Evolutionary conservation across 2,888 invertebrate genomes (phyloP).

Genomic region (Drosophila bunnanda): DNA sequence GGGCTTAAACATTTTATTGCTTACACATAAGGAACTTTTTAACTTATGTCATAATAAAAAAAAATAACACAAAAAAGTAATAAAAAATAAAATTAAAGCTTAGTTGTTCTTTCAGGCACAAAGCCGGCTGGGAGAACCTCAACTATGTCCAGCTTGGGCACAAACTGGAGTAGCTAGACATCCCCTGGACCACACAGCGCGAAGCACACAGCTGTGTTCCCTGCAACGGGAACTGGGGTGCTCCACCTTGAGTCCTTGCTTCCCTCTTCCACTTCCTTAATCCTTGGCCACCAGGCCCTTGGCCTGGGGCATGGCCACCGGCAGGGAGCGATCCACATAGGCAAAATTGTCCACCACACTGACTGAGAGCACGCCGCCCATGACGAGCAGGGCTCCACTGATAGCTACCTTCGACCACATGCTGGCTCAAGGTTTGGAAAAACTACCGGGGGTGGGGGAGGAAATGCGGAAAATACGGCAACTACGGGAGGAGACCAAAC

Average conservation of each 20-base stretch:
- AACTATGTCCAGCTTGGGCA: background rate
- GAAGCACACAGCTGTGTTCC: constrained; percentile 2
- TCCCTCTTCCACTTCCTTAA: background rate
- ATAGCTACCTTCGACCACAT: constrained; percentile 69
- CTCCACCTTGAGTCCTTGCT: background rate
- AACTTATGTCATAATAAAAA: background rate
- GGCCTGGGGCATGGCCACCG: constrained; percentile 61
- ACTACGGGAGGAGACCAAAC: background rate
- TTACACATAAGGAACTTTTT: background rate
- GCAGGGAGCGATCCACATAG: constrained; percentile 68
- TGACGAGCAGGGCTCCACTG: constrained; percentile 56
- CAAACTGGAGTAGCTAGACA: constrained; percentile 4
- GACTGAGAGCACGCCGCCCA: constrained; percentile 55
- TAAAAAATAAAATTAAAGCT: constrained; percentile 4
- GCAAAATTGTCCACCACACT: constrained; percentile 69
- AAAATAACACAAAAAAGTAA: background rate
- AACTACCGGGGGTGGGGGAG: too few relatives aligned
- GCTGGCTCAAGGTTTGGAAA: constrained; percentile 1
- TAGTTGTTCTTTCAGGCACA: constrained; percentile 9
- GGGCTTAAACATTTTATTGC: constrained; percentile 14
- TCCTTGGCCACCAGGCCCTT: constrained; percentile 48
- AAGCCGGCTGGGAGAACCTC: background rate
- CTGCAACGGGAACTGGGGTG: background rate
- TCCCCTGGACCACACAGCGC: background rate
- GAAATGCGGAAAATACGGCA: too few relatives aligned